Base-by-base conservation (phyloP, 2,113 vertebrate species). In the Abramis brama region DNA sequence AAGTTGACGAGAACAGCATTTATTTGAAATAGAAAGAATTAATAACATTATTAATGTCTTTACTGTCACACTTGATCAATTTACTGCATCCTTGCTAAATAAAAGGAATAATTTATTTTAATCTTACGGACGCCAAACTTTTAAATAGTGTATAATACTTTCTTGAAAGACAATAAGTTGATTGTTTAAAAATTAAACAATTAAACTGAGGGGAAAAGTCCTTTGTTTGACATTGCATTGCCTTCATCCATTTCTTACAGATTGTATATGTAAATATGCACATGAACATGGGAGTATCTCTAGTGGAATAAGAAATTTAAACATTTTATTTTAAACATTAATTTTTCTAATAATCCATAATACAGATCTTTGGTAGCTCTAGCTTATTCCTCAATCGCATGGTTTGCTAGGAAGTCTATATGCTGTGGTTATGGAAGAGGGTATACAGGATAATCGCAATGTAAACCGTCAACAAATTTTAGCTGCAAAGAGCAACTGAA, bases 401-500 rank as follows among this genome's bases (percentile, higher is more conserved):
- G 15, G 27, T 66, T 66, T 30, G 62, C 66, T 39, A 39, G 21
- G 33, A 70, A 39, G 30, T 70, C 3, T 70, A 10, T 4, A 70
- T 21, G 19, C 36, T 36, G 68, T 79, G 33, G 4, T 60, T 79
- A 43, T 43, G 33, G 23, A 39, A 43, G 11, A 60, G 21, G 17
- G 55, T 15, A 60, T 74, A 19, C 25, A 64, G 25, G 5, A 55
- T 55, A 82, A 83, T 57, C 73, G 33, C 30, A 3, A 82, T 39
- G 57, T 52, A 84, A 75, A 84, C 43, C 33, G 43, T 74, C 23
- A 43, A 45, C 6, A n/a, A 13, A 50, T 68, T 82, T 47, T 60
- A 70, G 23, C 50, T 77, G 15, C 23, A 70, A 82, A 77, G 10
- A 85, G 60, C 59, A 25, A 47, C 83, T 82, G 52, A 57, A 82